A percentile compares a stretch with the other conserved stretches of the same genome.
Evolutionary conservation across 2,888 invertebrate genomes (phyloP).

Genomic region (Macrosiphum euphorbiae): DNA sequence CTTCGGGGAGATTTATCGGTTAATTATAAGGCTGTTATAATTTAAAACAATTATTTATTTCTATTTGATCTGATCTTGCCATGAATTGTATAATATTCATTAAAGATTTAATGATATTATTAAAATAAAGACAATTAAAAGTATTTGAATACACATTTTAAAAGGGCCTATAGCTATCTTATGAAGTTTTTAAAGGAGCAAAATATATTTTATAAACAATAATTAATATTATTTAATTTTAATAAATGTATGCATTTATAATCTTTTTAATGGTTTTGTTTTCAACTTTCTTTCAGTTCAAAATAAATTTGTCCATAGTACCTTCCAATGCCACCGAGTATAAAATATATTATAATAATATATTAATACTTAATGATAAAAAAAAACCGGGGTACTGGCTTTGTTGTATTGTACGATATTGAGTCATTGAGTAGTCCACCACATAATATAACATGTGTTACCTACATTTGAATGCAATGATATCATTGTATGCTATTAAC

Average conservation of each 20-base stretch:
- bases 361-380: neutral
- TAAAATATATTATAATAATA: neutral
- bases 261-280: neutral
- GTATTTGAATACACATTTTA: neutral
- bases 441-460: neutral
- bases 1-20: neutral
- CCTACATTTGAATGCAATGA: neutral
- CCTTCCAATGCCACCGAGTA: neutral
- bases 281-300: neutral
- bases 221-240: neutral
- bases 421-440: neutral
- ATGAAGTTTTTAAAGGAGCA: neutral
- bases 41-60: neutral
- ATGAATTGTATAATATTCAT: neutral
- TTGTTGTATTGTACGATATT: neutral
- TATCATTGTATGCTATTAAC: neutral
- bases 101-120: neutral
- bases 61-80: neutral
- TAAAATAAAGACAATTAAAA: neutral
- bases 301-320: neutral
- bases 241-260: neutral
- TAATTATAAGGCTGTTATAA: neutral
- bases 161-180: neutral
- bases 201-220: neutral
- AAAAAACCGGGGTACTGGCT: neutral